These are phyloP conservation scores for Pinna nobilis DNA, from an alignment of 1,140 invertebrate species.

Conservation along the genomic window DNA sequence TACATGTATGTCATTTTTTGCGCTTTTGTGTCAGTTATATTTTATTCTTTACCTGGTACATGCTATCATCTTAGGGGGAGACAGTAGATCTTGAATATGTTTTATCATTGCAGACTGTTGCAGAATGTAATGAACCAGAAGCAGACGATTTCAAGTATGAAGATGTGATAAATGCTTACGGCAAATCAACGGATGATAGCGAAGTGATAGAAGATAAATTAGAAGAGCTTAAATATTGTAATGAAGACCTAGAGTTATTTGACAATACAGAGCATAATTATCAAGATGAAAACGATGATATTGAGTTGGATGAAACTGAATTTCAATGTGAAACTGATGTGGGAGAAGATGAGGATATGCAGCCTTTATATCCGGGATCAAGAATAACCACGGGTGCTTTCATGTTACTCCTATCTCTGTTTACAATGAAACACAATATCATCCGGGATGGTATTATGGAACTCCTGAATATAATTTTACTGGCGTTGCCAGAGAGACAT, in stretches of 20 bases:
- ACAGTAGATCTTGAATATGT: too few relatives aligned
- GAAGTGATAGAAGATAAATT: too few relatives aligned
- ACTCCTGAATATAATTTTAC: constrained; percentile 24
- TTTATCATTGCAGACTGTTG: too few relatives aligned
- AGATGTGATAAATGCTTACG: too few relatives aligned
- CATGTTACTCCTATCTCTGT: constrained; percentile 26
- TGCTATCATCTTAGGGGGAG: too few relatives aligned
- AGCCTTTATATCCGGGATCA: constrained; percentile 4
- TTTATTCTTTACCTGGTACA: too few relatives aligned
- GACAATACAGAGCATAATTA: not conserved
- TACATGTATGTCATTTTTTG: too few relatives aligned
- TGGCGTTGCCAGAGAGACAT: constrained; percentile 26
- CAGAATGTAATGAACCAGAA: too few relatives aligned
- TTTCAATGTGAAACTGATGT: not conserved
- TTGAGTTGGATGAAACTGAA: too few relatives aligned
- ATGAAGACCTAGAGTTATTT: not conserved
- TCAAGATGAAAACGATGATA: not conserved
- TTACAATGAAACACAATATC: not conserved
- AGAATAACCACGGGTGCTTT: constrained; percentile 10
- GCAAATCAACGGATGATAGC: too few relatives aligned
- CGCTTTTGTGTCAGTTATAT: too few relatives aligned
- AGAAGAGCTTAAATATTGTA: not conserved
- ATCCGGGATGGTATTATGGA: constrained; percentile 16
- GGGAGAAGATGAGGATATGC: not conserved
- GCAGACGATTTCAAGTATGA: too few relatives aligned